Evolutionary conservation across 2,888 invertebrate genomes (phyloP), one percentile per base, ranked within the genome.

Genomic region (Zelleria hepariella): DNA sequence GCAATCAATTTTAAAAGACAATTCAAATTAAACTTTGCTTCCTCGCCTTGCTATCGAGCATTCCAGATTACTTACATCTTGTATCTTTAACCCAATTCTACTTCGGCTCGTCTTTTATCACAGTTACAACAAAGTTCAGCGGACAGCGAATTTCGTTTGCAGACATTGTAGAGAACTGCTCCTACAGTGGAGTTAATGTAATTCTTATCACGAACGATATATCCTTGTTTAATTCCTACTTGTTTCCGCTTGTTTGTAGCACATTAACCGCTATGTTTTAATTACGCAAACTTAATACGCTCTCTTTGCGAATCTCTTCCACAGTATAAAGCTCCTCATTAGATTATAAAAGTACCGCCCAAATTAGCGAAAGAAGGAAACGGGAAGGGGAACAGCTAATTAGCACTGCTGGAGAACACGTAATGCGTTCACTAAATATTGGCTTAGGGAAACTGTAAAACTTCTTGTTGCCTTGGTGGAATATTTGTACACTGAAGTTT

Each of bases 11-110:
- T 80, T 75, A 75, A 74, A 73, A 77, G 82, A 82, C 83, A 73
- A 79, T 85, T 83, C 78, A 79, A 85, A 84, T 87, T 86, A 82
- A 86, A 86, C 84, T 86, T 86, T 66, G 70, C 65, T 42, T 20
- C 32, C 21, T 27, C 49, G 27, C 21, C 51, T 25, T n/a, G 52
- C 24, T 56, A 56, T 47, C 56, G 23, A 26, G 24, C 25, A 25
- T 48, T 26, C 24, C 48, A 48, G 57, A 57, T 57, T 57, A 57
- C 25, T 25, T 55, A 32, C 55, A 55, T 54, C 27, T 54, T 15
- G 32, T 55, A 24, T 55, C 55, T 55, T 27, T 27, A 55, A 55
- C 21, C 61, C 51, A 65, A 58, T 59, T 58, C 48, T 57, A 55
- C 51, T 49, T 62, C 23, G 52, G 21, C 21, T 42, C 32, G 32